These are phyloP conservation scores for Beris chalybata DNA, from an alignment of 2,888 invertebrate genomes.

Conservation along the genomic window DNA sequence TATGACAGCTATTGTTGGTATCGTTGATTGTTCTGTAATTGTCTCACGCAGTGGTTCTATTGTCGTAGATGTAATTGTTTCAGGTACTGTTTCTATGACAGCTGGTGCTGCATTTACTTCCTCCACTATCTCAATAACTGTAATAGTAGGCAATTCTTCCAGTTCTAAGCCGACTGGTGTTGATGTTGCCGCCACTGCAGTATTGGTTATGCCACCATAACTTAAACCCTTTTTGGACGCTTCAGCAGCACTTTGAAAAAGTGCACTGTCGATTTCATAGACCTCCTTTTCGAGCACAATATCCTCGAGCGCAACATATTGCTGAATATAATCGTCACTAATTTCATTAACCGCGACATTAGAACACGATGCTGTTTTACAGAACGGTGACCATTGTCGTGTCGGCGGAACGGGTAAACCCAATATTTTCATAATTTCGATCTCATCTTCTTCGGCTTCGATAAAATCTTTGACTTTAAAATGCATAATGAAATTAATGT, in stretches of 20 bases:
- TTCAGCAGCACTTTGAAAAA: slow-evolving; percentile 16
- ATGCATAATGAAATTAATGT: slow-evolving; percentile 49
- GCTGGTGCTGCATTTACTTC: neutral
- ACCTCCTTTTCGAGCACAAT: slow-evolving; percentile 35
- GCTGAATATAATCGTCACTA: slow-evolving; percentile 46
- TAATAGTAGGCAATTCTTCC: too few species aligned
- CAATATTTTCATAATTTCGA: slow-evolving; percentile 38
- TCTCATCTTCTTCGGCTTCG: slow-evolving; percentile 44
- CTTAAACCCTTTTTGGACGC: slow-evolving; percentile 1
- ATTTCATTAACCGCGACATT: slow-evolving; percentile 23
- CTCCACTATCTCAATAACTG: too few species aligned
- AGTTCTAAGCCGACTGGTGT: neutral
- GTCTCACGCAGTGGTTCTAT: neutral
- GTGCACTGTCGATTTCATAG: slow-evolving; percentile 14
- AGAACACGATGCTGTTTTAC: slow-evolving; percentile 6
- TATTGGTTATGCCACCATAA: slow-evolving; percentile 3
- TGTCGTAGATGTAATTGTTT: neutral
- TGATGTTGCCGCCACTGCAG: neutral
- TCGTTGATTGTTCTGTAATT: neutral
- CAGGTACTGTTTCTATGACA: neutral
- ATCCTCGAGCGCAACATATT: slow-evolving; percentile 50
- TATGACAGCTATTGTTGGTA: neutral
- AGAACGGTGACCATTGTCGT: slow-evolving; percentile 37
- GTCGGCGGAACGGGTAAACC: slow-evolving; percentile 35
- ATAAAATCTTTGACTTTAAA: slow-evolving; percentile 52